Evolutionary conservation across 1,140 invertebrate genomes (phyloP), one percentile per base, ranked within the genome.

Genomic region (Apis laboriosa): DNA sequence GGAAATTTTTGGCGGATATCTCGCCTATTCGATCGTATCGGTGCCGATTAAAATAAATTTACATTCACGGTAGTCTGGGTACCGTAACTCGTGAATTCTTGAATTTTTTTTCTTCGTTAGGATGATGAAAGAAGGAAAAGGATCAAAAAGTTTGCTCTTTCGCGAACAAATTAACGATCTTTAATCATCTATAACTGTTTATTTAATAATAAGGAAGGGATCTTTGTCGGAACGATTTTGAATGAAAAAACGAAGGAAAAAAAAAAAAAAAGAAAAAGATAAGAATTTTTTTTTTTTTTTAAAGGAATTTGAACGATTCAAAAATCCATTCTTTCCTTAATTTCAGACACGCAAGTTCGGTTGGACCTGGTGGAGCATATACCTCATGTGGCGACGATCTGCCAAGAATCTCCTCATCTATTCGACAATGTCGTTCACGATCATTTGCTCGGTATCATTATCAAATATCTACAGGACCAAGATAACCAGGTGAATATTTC

Each of bases 301-400:
- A 7, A 43, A 43, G 1, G 5, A 67, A 21, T 12, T 19, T 0
- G 11, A 68, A 2, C 12, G 21, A 21, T 68, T 9, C 15, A 19
- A 68, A 68, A 68, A 56, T 43, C 19, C 7, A n/a, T 9, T 17
- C 24, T 13, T 76, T 84, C 72, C n/a, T n/a, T 89, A 82, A 82
- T 93, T 91, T 51, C 92, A 96, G 96, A 96, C 88, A 93, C 94
- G 9, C 91, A 92, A 21, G 95, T 96, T 11, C 92, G 96, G 58
- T 94, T 95, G 24, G 96, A 96, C 85, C 87, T 97, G 86, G 95
- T 96, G 90, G 95, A 96, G 84, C 96, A 96, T 84, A 91, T 97
- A 51, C 95, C 96, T 4, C 94, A 96, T 82, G 94, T 97, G 74
- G 96, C 95, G n/a, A 92, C 95, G 76, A 94, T 96, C 84, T 96